These are phyloP conservation scores for Monodelphis domestica DNA, from an alignment of 2,797 vertebrate species.

Conservation along the genomic window DNA sequence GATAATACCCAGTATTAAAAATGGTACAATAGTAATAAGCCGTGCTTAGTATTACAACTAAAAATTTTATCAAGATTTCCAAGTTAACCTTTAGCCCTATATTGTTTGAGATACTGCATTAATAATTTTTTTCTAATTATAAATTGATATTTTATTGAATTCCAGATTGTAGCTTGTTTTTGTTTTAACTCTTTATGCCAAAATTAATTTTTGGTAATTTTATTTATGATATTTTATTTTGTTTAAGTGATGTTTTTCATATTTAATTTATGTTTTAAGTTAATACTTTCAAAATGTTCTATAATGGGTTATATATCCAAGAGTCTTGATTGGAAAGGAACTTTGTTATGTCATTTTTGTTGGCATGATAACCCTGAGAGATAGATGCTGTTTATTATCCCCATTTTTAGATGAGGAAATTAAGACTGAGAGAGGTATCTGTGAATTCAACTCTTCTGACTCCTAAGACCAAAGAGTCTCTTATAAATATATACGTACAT, in stretches of 20 bases:
- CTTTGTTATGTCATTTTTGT: neutral
- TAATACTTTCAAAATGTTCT: neutral
- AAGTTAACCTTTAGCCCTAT: neutral
- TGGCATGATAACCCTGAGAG: neutral
- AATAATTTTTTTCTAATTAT: neutral
- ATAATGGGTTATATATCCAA: neutral
- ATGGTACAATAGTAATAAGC: neutral
- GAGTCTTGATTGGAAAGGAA: neutral
- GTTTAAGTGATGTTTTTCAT: neutral
- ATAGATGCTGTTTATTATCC: neutral
- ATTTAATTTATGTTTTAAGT: neutral
- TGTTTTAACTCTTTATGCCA: neutral
- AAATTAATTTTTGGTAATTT: neutral
- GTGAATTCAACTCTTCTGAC: neutral
- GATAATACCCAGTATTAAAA: neutral
- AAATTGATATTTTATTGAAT: neutral
- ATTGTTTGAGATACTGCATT: neutral
- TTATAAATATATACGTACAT: neutral
- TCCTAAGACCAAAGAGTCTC: neutral
- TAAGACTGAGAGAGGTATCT: neutral
- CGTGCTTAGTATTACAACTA: neutral
- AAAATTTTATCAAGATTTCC: neutral
- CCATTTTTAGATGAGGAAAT: neutral
- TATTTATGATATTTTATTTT: neutral
- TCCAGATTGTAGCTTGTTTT: neutral